phyloP scores from a whole-genome alignment of 2,113 vertebrate species.

The Xenopus tropicalis region DNA sequence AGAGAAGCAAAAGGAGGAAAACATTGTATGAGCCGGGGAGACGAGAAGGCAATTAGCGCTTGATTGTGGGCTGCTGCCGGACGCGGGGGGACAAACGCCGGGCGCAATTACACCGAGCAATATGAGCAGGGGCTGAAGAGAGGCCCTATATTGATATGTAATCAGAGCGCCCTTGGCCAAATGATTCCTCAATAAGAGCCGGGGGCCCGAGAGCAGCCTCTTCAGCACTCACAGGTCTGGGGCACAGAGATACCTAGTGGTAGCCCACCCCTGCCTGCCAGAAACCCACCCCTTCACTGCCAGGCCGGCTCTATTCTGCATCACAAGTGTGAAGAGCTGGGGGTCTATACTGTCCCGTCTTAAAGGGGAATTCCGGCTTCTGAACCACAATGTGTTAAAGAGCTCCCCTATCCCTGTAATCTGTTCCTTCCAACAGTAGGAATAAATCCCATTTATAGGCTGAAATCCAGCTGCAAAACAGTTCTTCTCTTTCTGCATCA shows the following conservation, averaged over 20 bases:
- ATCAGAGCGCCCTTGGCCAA: conserved; percentile 45
- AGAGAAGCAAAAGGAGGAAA: background rate
- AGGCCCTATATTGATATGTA: conserved; percentile 17
- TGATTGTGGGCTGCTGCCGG: conserved; percentile 32
- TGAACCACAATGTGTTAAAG: too few species aligned
- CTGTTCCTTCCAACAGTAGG: too few species aligned
- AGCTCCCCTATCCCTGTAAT: too few species aligned
- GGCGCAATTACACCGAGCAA: conserved; percentile 39
- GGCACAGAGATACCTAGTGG: too few species aligned
- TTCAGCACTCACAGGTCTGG: conserved; percentile 10
- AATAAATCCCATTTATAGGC: too few species aligned
- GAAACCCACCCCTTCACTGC: too few species aligned
- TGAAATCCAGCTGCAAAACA: too few species aligned
- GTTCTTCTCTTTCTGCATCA: too few species aligned
- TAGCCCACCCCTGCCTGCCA: too few species aligned
- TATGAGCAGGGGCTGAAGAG: conserved; percentile 19
- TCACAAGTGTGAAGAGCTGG: too few species aligned
- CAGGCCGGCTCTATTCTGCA: background rate
- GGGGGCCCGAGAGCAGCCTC: background rate
- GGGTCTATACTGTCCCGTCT: too few species aligned
- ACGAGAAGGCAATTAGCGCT: conserved; percentile 33
- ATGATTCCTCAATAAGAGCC: conserved; percentile 34
- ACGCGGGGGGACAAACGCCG: conserved; percentile 18
- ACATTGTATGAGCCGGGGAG: background rate
- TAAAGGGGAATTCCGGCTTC: too few species aligned